Percentiles rank a stretch among this genome's conserved stretches.
These are phyloP conservation scores for Elaphurus davidianus DNA, from an alignment of 2,113 vertebrate genomes.

Conservation along the genomic window DNA sequence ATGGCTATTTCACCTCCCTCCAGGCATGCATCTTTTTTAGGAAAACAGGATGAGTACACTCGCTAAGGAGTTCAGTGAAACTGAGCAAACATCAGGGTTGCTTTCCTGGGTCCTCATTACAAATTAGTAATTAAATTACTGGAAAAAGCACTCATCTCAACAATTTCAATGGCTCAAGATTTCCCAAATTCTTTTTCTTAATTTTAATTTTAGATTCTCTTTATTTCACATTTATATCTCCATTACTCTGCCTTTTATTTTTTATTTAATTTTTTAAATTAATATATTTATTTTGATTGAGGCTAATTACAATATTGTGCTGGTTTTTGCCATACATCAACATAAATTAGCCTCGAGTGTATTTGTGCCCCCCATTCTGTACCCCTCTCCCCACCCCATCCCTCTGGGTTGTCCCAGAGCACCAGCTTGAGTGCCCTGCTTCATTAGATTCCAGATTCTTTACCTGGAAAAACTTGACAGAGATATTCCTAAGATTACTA, in stretches of 20 bases:
- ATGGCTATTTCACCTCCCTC: conserved; percentile 33
- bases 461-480: neutral
- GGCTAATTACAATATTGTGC: neutral
- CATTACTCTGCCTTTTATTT: neutral
- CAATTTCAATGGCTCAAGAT: neutral
- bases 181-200: neutral
- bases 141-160: neutral
- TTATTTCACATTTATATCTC: neutral
- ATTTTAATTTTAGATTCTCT: neutral
- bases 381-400: neutral
- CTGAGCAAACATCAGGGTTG: neutral
- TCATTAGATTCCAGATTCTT: neutral
- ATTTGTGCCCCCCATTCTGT: neutral
- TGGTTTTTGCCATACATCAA: neutral
- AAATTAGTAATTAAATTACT: conserved; percentile 45
- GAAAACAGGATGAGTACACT: neutral
- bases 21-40: neutral
- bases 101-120: neutral
- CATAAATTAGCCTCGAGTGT: neutral
- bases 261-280: neutral
- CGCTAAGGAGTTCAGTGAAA: neutral
- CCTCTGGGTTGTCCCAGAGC: neutral
- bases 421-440: neutral
- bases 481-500: neutral
- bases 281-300: neutral